A percentile compares a stretch with the other conserved stretches of the same genome.
These are phyloP conservation scores for Botia kubotai DNA, from an alignment of 2,797 vertebrate genomes.

Conservation along the genomic window DNA sequence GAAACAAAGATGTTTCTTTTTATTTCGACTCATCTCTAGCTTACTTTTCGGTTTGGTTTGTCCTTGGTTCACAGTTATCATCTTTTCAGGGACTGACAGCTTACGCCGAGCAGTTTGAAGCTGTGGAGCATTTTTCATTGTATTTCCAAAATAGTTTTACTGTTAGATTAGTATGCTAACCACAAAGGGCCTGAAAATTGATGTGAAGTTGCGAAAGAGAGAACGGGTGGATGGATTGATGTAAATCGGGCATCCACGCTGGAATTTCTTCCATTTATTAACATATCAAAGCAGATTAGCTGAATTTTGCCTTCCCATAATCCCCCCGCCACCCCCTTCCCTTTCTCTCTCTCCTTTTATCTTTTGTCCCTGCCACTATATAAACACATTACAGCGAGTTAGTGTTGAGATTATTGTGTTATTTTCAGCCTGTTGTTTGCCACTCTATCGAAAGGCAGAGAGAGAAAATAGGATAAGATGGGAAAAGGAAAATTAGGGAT, in stretches of 20 bases:
- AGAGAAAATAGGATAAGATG: not conserved
- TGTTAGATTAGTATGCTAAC: conserved; percentile 30
- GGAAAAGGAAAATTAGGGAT: not conserved
- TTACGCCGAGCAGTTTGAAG: conserved; percentile 1
- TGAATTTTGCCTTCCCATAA: conserved; percentile 68
- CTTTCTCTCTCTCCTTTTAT: conserved; percentile 64
- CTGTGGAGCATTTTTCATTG: conserved; percentile 6
- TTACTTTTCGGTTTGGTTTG: conserved; percentile 21
- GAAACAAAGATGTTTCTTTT: conserved; percentile 46
- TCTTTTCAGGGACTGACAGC: conserved; percentile 6
- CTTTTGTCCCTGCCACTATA: conserved; percentile 32
- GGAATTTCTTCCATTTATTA: conserved; percentile 75
- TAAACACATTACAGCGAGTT: conserved; percentile 77
- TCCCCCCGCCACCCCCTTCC: conserved; percentile 59
- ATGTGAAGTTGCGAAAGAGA: conserved; percentile 64
- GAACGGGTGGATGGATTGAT: conserved; percentile 14
- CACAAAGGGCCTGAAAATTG: conserved; percentile 43
- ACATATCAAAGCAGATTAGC: conserved; percentile 79
- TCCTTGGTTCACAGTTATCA: not conserved
- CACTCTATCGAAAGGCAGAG: not conserved
- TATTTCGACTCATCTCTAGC: conserved; percentile 41
- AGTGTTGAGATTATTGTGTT: conserved; percentile 57
- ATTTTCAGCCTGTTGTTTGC: conserved; percentile 14
- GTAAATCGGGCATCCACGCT: conserved; percentile 56
- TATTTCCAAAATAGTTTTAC: conserved; percentile 39